Evolutionary conservation across 2,113 vertebrate species (phyloP), one percentile per base, ranked within the genome.

Genomic region (Tympanuchus pallidicinctus): DNA sequence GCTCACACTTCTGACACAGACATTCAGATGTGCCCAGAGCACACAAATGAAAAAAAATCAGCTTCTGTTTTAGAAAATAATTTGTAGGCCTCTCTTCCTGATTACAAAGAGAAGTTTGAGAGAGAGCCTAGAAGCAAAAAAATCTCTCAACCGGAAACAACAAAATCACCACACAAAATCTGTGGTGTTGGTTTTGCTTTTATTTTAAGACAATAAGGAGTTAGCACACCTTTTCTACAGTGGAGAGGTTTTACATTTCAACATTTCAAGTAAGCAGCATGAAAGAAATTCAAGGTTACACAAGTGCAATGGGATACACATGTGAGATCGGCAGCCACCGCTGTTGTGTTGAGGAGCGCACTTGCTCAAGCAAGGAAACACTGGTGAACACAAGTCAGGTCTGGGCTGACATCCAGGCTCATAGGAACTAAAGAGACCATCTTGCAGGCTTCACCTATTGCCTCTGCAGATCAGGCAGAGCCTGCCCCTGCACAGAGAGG

Each of bases 51-150:
- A 50, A 80, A 78, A 63, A 25, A 57, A 2, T 8, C 32, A 47
- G 38, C 52, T 79, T 82, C 72, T 82, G 28, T 16, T 82, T 86
- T 22, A 60, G 70, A 43, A 91, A 94, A 82, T 10, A 24, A 71
- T 50, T 0, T 0, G 25, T 80, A 66, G 45, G 12, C 13, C 42
- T 52, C 24, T 38, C 13, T 38, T 52, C 24, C 40, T 40, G 25
- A 72, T 3, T 42, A 38, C 8, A 60, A 73, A 86, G 69, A 42
- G 59, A 86, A 63, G 50, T 13, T 28, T 66, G 56, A 70, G 91
- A 88, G 89, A 25, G 24, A 9, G 48, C 56, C 17, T 42, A 32
- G 66, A 82, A 42, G 42, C 25, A 42, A 45, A 65, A 54, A 54
- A 47, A 47, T 54, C 52, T 28, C 40, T 13, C 27, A 54, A 10